These are phyloP conservation scores for Suillia variegata DNA, from an alignment of 2,888 invertebrate genomes.

Conservation along the genomic window DNA sequence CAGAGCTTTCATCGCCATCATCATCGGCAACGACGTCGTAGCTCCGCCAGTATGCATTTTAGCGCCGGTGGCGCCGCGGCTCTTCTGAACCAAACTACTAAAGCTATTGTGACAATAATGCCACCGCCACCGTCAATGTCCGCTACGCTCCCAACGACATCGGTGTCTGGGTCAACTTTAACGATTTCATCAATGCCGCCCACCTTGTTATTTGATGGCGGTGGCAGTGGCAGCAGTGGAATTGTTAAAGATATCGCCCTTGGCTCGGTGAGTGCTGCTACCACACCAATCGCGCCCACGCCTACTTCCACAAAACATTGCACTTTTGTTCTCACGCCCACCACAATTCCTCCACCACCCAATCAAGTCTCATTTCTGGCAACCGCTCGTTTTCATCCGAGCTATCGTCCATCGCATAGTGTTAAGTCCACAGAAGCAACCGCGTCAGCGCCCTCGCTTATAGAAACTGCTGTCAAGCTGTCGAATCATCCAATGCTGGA, in stretches of 20 bases:
- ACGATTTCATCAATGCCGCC: constrained; percentile 47
- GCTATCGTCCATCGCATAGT: constrained; percentile 32
- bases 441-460: constrained; percentile 42
- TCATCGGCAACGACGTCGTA: constrained; percentile 54
- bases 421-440: constrained; percentile 16
- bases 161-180: constrained; percentile 37
- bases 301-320: constrained; percentile 48
- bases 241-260: constrained; percentile 17
- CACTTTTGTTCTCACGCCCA: constrained; percentile 53
- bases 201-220: constrained; percentile 37
- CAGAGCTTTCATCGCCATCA: constrained; percentile 60
- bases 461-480: constrained; percentile 20
- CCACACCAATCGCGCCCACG: constrained; percentile 37
- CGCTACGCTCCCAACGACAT: constrained; percentile 1
- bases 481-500: constrained; percentile 39
- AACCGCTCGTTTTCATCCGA: constrained; percentile 33
- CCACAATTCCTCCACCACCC: constrained; percentile 43
- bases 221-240: constrained; percentile 14
- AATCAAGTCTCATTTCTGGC: constrained; percentile 32
- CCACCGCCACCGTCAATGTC: constrained; percentile 40
- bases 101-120: constrained; percentile 47
- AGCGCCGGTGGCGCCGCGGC: constrained; percentile 42
- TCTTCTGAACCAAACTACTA: constrained; percentile 40
- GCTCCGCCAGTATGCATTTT: no score
- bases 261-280: constrained; percentile 40